Base-by-base conservation (phyloP, 2,797 vertebrate genomes). In the Labroides dimidiatus region DNA sequence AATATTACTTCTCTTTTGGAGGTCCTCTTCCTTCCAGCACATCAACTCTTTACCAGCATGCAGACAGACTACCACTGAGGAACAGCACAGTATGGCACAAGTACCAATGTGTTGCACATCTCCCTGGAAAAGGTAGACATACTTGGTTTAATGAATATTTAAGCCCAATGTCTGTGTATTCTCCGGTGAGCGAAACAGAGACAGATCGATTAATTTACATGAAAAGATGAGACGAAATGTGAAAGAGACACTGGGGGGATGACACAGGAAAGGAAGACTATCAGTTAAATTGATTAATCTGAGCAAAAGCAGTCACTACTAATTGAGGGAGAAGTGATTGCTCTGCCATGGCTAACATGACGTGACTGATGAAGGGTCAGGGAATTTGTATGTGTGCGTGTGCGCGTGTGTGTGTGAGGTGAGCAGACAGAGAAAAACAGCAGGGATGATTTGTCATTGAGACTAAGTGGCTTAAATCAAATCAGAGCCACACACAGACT, bases 391-490 rank as follows among this genome's bases (percentile, higher is more conserved):
- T 39, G 37, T 39, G 37, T 39, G 37, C 13, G 37, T 39, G 36
- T 10, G 36, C 10, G n/a, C n/a, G n/a, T n/a, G n/a, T n/a, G 36
- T 37, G 36, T 37, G 37, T 39, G 37, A 47, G 57, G 57, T 37
- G 43, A 65, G 21, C 52, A 43, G 41, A 41, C 39, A 27, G 33
- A 23, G 21, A 66, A 41, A 56, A 43, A 56, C 53, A 57, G 53
- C 44, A 49, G 41, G 56, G 33, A 30, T 49, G 36, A 48, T 66
- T 49, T 41, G 44, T 66, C 64, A 30, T 56, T 66, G 33, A 19
- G 20, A 39, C 20, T 49, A 61, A 61, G 45, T 61, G 53, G 44
- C 13, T 66, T 66, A 65, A 65, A 66, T 66, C 21, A 56, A 39
- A 54, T 64, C 41, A 17, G 16, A 30, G 12, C 19, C 17, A 45